phyloP scores from a whole-genome alignment of 2,888 invertebrate species.

The Odiellus spinosus region DNA sequence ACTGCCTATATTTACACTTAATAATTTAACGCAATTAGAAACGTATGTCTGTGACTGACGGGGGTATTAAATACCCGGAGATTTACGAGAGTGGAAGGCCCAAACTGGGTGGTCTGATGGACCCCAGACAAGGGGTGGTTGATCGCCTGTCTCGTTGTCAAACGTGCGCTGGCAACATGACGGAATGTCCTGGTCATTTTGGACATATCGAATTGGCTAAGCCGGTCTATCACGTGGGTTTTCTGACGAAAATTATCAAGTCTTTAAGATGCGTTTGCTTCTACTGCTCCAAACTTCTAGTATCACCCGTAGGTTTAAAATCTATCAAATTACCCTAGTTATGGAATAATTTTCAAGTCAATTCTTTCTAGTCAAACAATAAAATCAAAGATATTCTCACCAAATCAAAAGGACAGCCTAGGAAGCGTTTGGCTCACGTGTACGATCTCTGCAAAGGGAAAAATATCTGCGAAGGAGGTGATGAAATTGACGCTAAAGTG shows the following conservation, averaged over 20 bases:
- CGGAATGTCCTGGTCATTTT: slow-evolving; percentile 98
- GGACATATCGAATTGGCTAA: slow-evolving; percentile 96
- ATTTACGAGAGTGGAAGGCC: slow-evolving; percentile 97
- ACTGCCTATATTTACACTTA: too few relatives aligned
- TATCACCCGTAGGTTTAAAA: slow-evolving; percentile 60
- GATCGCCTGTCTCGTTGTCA: slow-evolving; percentile 84
- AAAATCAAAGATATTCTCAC: slow-evolving; percentile 85
- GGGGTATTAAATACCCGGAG: slow-evolving; percentile 90
- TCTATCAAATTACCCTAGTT: too few relatives aligned
- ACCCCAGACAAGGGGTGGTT: slow-evolving; percentile 94
- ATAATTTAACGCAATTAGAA: slow-evolving; percentile 44
- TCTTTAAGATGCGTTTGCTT: slow-evolving; percentile 96
- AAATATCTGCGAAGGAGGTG: slow-evolving; percentile 95
- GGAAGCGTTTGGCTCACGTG: slow-evolving; percentile 82
- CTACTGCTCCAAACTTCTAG: slow-evolving; percentile 91
- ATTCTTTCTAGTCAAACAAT: slow-evolving; percentile 51
- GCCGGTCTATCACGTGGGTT: slow-evolving; percentile 96
- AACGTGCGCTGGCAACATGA: slow-evolving; percentile 92
- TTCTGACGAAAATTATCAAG: slow-evolving; percentile 92
- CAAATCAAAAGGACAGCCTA: slow-evolving; percentile 90
- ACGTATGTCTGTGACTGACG: slow-evolving; percentile 94
- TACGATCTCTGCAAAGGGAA: slow-evolving; percentile 97
- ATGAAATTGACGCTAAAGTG: slow-evolving; percentile 65
- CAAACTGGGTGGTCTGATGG: slow-evolving; percentile 96
- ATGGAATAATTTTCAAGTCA: too few relatives aligned